These are phyloP conservation scores for Cynodonichthys magdalenae DNA, from an alignment of 2,797 vertebrate species.

Conservation along the genomic window DNA sequence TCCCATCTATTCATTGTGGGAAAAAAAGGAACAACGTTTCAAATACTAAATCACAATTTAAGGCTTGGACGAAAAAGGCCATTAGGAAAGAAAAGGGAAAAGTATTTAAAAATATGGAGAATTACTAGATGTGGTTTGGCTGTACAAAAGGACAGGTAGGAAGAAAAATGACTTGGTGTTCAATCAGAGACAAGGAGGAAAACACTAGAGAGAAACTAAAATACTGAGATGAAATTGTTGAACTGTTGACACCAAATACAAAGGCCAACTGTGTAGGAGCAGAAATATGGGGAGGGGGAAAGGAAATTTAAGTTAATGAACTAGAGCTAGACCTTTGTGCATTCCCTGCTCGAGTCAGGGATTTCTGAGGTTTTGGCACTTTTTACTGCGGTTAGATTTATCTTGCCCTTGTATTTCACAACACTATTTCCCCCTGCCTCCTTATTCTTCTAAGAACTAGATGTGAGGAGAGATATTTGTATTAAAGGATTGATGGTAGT, in stretches of 20 bases:
- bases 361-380: constrained; percentile 74
- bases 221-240: constrained; percentile 41
- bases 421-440: constrained; percentile 31
- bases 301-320: constrained; percentile 47
- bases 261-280: constrained; percentile 45
- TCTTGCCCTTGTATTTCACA: constrained; percentile 61
- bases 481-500: constrained; percentile 57
- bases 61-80: constrained; percentile 17
- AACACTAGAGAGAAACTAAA: constrained; percentile 17
- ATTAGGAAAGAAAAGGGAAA: constrained; percentile 9
- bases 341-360: constrained; percentile 61
- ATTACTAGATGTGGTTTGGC: constrained; percentile 10
- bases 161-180: constrained; percentile 20
- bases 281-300: constrained; percentile 19
- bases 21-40: constrained; percentile 19
- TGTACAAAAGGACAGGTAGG: constrained; percentile 18
- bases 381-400: constrained; percentile 65
- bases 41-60: constrained; percentile 29
- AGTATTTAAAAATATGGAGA: constrained; percentile 6
- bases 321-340: constrained; percentile 48
- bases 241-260: constrained; percentile 29
- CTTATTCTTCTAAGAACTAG: constrained; percentile 34
- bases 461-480: constrained; percentile 54
- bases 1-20: constrained; percentile 40
- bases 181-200: constrained; percentile 11